Evolutionary conservation across 2,113 vertebrate species (phyloP).

Genomic region (Larimichthys polyactis): DNA sequence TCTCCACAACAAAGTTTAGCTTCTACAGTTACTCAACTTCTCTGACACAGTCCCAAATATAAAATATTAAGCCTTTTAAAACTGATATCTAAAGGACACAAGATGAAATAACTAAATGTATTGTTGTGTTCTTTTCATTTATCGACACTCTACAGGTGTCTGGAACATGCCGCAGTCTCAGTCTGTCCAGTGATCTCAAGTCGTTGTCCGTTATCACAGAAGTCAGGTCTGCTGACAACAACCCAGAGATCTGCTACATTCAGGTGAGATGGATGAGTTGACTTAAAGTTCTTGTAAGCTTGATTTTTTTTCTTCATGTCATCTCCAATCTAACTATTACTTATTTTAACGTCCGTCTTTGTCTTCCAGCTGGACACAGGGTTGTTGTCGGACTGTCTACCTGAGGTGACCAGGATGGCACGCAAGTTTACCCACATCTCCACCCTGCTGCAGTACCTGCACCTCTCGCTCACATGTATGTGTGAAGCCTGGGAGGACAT

Average conservation of each 20-base stretch:
- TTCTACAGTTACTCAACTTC: not conserved
- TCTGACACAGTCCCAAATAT: not conserved
- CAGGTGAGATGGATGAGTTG: constrained; percentile 82
- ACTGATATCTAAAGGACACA: not conserved
- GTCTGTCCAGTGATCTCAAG: constrained; percentile 95
- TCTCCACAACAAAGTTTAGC: not conserved
- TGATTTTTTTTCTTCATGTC: not conserved
- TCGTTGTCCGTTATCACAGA: constrained; percentile 93
- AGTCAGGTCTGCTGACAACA: constrained; percentile 76
- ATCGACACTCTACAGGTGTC: constrained; percentile 82
- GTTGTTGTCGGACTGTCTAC: constrained; percentile 92
- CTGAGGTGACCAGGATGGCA: constrained; percentile 97
- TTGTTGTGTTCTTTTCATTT: not conserved
- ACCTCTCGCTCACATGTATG: constrained; percentile 95
- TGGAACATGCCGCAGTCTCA: constrained; percentile 91
- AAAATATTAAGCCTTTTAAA: not conserved
- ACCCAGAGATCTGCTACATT: constrained; percentile 89
- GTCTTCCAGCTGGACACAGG: constrained; percentile 91
- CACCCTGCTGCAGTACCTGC: constrained; percentile 96
- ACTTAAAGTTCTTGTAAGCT: not conserved
- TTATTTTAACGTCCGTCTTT: not conserved
- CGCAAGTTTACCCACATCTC: constrained; percentile 99
- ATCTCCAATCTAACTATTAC: not conserved
- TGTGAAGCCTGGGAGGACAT: constrained; percentile 99
- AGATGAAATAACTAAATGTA: not conserved